Evolutionary conservation across 2,888 invertebrate species (phyloP), one percentile per base, ranked within the genome.

Genomic region (Linnaemya tessellans): DNA sequence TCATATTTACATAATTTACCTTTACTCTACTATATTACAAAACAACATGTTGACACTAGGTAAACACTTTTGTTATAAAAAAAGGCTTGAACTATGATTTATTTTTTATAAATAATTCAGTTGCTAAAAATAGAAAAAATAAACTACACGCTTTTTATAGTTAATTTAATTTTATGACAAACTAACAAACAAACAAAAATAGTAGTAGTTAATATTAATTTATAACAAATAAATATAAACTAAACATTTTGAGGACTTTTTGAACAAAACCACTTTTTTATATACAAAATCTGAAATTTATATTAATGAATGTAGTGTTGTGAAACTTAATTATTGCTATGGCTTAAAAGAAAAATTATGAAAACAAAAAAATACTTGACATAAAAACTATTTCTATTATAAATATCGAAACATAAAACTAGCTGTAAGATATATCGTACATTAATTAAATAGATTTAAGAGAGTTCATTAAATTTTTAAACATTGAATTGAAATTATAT

Each of bases 301-400:
- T 84, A 86, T 65, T 75, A 56, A 84, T 90, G 88, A 90, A 91
- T 91, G 91, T 91, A 91, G 91, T 91, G 91, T 91, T 91, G 91
- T 91, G 91, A 87, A 87, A 62, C 81, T 73, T 49, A 78, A 84
- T 79, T 85, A 85, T 81, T 85, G 81, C 58, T 79, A 85, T 75
- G 81, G 81, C 85, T 85, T 82, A 85, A 74, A 71, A 35, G 68
- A 60, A 74, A 75, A 51, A 70, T 5, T 43, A 73, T 49, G 25
- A 68, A 68, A n/a, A 77, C 1, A 54, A 64, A 41, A 3, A n/a
- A 71, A 77, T 56, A 86, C 38, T 5, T 30, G 30, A 73, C 25
- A 73, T 73, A 56, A 60, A 68, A 43, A 46, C 58, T 74, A 51
- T 51, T 64, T 54, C 58, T 51, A 54, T 22, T 49, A 70, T 11